Base-by-base conservation (phyloP, 2,888 invertebrate species). In the Blomia tropicalis region DNA sequence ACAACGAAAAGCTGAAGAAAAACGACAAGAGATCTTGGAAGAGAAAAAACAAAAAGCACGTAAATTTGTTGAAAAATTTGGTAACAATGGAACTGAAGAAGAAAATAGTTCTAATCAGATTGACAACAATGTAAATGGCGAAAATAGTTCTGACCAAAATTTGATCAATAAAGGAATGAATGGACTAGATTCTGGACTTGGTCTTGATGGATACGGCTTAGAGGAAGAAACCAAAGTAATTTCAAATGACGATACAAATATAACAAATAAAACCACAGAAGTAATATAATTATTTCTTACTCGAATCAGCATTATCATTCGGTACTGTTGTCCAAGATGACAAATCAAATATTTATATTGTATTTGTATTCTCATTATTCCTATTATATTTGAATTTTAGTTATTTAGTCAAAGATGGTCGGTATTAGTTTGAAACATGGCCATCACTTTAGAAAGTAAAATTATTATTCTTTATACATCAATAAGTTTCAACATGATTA, bases 1-100 rank as follows among this genome's bases (percentile, higher is more conserved):
- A 43, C 63, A 63, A 43, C 19, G n/a, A 25, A 63, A 44, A 47
- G 63, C 63, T 14, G 63, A 63, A 32, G 63, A 59, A 29, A 63
- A 59, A 27, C 44, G 63, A 2, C 29, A 47, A 14, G 59, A 63
- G 29, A 27, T 59, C 27, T 41, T 61, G 23, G 54, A 54, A 30
- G 62, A 32, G 23, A 61, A 53, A 43, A 61, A 61, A 44, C 32
- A 25, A 36, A 61, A 61, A 53, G 62, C 62, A 19, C 54, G 56
- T 2, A 61, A 61, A 29, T 61, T 54, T 56, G 56, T 54, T 23
- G 54, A 41, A 44, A 61, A 61, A 43, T 61, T 56, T 56, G n/a
- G 23, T 4, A 56, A 29, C 25, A 59, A 54, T 4, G 17, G 22
- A 22, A n/a, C n/a, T n/a, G n/a, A n/a, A n/a, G n/a, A n/a, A n/a